Evolutionary conservation across 2,888 invertebrate species (phyloP).

Genomic region (Cataglyphis albicans): DNA sequence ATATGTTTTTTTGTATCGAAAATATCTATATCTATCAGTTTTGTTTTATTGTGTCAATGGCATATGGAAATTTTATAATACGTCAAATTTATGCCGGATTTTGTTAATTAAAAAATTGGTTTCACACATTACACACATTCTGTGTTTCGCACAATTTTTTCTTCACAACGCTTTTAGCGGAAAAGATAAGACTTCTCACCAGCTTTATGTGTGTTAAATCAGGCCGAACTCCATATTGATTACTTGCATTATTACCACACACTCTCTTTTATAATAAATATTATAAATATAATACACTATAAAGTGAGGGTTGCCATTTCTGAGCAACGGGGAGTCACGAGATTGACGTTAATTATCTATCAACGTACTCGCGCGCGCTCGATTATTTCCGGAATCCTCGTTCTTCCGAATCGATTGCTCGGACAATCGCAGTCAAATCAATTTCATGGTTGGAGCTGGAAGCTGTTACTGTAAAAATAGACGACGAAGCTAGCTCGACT

Average conservation of each 20-base stretch:
- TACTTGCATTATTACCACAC: constrained; percentile 6
- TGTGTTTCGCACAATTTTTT: background rate
- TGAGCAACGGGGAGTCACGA: background rate
- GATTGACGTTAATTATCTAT: constrained; percentile 36
- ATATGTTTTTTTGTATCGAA: background rate
- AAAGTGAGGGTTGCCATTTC: background rate
- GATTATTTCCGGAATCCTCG: constrained; percentile 38
- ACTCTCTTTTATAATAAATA: constrained; percentile 9
- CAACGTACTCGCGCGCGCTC: constrained; percentile 6
- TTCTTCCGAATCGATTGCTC: constrained; percentile 25
- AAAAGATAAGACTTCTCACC: constrained; percentile 8
- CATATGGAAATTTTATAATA: background rate
- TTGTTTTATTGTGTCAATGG: background rate
- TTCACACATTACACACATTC: background rate
- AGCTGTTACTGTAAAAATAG: constrained; percentile 48
- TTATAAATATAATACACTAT: constrained; percentile 27
- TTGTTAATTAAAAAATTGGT: background rate
- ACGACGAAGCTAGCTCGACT: constrained; percentile 33
- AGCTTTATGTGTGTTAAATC: background rate
- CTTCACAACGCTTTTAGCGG: background rate
- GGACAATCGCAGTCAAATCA: constrained; percentile 38
- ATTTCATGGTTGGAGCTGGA: constrained; percentile 43
- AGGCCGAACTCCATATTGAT: background rate
- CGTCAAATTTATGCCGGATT: background rate
- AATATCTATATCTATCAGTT: background rate